Percentiles rank a stretch among this genome's conserved stretches.
Conservation (phyloP, 2,113 vertebrate species). For the Limnothrissa miodon region DNA sequence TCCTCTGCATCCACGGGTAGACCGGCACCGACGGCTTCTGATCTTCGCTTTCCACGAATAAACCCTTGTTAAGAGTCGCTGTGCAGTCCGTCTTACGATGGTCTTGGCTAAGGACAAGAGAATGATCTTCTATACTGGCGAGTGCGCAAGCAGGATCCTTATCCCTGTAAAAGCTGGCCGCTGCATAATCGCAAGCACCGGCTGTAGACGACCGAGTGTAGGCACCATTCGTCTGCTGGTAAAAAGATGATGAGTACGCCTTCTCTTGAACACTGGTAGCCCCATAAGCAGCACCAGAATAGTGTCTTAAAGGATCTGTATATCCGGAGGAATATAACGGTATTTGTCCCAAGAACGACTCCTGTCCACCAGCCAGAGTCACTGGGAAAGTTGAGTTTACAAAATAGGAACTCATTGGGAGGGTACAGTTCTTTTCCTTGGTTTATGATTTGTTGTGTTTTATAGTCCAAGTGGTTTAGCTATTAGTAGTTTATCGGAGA, state of each 20-base stretch:
- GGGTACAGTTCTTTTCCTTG: slow-evolving; percentile 81
- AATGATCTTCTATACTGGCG: slow-evolving; percentile 79
- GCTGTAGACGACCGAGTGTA: slow-evolving; percentile 73
- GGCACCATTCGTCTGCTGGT: slow-evolving; percentile 84
- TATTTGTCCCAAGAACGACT: slow-evolving; percentile 95
- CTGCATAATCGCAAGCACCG: slow-evolving; percentile 84
- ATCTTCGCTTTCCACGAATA: slow-evolving; percentile 85
- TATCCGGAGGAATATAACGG: slow-evolving; percentile 95
- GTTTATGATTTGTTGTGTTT: slow-evolving; percentile 99
- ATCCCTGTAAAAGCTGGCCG: slow-evolving; percentile 87
- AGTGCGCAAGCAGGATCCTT: slow-evolving; percentile 81
- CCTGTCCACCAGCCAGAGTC: slow-evolving; percentile 88
- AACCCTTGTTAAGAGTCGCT: slow-evolving; percentile 77
- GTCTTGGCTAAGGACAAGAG: slow-evolving; percentile 77
- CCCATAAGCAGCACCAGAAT: slow-evolving; percentile 79
- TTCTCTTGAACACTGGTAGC: slow-evolving; percentile 78
- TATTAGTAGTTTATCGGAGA: slow-evolving; percentile 99
- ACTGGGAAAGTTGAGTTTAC: slow-evolving; percentile 98
- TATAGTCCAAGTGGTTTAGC: slow-evolving; percentile 96
- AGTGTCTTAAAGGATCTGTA: slow-evolving; percentile 90
- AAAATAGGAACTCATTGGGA: slow-evolving; percentile 99
- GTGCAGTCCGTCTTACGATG: slow-evolving; percentile 87
- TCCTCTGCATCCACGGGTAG: slow-evolving; percentile 93
- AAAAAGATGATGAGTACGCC: slow-evolving; percentile 81
- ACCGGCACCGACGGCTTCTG: slow-evolving; percentile 85